Evolutionary conservation across 2,113 vertebrate genomes (phyloP).

Genomic region (Pelvicachromis taeniatus): DNA sequence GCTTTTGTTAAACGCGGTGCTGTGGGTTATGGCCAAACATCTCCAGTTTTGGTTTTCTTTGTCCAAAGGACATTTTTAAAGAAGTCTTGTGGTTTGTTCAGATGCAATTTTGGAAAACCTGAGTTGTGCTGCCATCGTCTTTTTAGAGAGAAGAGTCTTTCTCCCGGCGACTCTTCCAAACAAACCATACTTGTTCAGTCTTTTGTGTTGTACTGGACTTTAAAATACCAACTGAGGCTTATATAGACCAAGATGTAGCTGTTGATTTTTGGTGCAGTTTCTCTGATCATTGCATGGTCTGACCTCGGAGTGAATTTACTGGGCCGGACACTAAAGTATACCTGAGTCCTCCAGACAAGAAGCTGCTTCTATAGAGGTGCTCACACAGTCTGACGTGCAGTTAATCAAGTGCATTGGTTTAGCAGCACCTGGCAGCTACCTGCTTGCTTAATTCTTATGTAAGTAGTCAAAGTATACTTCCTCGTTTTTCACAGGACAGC

Average conservation of each 20-base stretch:
- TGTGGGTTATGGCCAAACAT: not conserved
- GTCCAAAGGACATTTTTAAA: not conserved
- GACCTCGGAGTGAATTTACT: not conserved
- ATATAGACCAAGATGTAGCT: not conserved
- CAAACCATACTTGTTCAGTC: not conserved
- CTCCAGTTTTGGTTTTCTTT: not conserved
- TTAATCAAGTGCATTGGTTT: not conserved
- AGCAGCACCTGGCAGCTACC: not conserved
- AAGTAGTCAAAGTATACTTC: not conserved
- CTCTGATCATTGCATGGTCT: not conserved
- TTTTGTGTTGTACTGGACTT: not conserved
- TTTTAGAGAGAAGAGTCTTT: not conserved
- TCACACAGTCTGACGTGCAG: not conserved
- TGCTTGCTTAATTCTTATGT: not conserved
- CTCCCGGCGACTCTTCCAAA: too few relatives aligned
- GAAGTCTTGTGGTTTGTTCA: not conserved
- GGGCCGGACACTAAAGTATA: not conserved
- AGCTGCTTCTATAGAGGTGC: not conserved
- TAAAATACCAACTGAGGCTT: not conserved
- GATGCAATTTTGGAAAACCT: not conserved
- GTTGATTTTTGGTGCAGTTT: not conserved
- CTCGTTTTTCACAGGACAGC: not conserved
- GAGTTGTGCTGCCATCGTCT: fast-evolving
- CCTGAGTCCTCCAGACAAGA: not conserved
- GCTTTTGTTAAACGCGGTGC: not conserved